Evolutionary conservation across 1,140 invertebrate species (phyloP), one percentile per base, ranked within the genome.

Genomic region (Sinella curviseta): DNA sequence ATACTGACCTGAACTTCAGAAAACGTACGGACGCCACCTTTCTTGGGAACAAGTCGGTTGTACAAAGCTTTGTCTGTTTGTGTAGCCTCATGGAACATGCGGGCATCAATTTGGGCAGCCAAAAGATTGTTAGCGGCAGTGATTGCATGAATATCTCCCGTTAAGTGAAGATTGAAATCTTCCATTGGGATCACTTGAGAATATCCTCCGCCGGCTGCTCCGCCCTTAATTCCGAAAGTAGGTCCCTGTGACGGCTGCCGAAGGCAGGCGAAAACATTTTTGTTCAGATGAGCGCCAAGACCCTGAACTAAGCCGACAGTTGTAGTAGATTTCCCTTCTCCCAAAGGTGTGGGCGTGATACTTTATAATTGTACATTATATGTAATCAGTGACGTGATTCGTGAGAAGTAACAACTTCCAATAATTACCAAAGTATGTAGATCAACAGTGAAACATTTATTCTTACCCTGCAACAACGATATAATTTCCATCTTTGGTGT

Each of bases 181-280:
- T 99, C 97, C 98, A 99, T 99, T 0, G 98, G 98, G 84, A 99
- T 99, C 0, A 99, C 96, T 90, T 96, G 88, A 20, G 92, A 91
- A 87, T 99, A 99, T 28, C 97, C 97, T 80, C 97, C 97, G 24
- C 96, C 97, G 77, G 97, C 96, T 65, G 96, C 96, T 17, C 96
- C 96, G 67, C 96, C 92, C 90, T 99, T 99, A 57, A 99, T 97
- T 20, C 98, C 98, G 88, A 99, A 99, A 0, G 97, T 99, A 0
- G 98, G 98, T 30, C 98, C 98, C 88, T 99, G 97, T 36, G 96
- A 98, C 0, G 98, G 98, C 86, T 99, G 98, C n/a, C 98, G 90
- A 73, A 99, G 91, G 85, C 95, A 98, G 4, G 95, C 97, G 86
- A 99, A 93, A 8, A 60, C 57, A 88, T 99, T 99, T 83, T 91